These are phyloP conservation scores for Picathartes gymnocephalus DNA, from an alignment of 2,113 vertebrate species.

Conservation along the genomic window DNA sequence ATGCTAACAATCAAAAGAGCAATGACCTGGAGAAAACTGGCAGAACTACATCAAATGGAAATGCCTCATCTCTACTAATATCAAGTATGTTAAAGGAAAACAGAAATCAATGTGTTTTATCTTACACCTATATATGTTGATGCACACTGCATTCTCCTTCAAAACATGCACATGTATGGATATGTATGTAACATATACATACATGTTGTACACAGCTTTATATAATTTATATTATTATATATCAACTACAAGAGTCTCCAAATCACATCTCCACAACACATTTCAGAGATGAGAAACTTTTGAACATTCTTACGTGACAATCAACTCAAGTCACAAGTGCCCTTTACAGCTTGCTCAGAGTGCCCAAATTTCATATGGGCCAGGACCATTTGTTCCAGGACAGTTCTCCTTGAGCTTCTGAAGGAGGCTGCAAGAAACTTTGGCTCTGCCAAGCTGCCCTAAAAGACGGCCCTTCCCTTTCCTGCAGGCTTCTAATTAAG, in stretches of 20 bases:
- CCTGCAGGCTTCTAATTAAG: neutral
- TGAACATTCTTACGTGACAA: neutral
- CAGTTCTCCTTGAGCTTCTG: neutral
- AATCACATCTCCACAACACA: neutral
- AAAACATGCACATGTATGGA: neutral
- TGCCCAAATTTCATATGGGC: neutral
- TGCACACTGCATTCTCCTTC: neutral
- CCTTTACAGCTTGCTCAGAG: neutral
- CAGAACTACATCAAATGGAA: neutral
- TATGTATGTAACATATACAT: neutral
- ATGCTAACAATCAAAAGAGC: neutral
- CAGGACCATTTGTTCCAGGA: neutral
- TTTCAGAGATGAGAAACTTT: neutral
- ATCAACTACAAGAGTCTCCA: neutral
- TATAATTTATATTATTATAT: neutral
- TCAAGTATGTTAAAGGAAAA: neutral
- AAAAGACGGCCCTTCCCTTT: neutral
- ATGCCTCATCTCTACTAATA: neutral
- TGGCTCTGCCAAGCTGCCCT: neutral
- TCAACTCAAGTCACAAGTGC: neutral
- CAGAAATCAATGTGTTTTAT: neutral
- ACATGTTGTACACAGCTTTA: neutral
- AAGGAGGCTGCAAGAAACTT: neutral
- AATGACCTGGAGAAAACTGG: neutral
- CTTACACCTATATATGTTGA: neutral